Conservation (phyloP, 2,797 vertebrate species). For the Acropternis orthonyx region DNA sequence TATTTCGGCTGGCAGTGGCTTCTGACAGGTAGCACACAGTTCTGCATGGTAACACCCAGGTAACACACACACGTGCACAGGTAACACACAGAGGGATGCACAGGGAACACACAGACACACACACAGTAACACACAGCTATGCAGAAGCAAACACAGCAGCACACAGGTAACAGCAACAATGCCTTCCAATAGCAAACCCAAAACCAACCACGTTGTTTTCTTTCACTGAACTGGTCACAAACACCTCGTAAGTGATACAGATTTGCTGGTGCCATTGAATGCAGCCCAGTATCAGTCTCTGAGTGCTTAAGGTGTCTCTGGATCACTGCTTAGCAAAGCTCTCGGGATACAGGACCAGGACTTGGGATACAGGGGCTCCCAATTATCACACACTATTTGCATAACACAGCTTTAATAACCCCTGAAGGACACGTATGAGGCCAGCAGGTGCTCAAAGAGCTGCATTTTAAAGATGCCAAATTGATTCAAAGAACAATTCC, state of each 20-base stretch:
- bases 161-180: neutral
- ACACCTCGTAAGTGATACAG: neutral
- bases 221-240: neutral
- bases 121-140: neutral
- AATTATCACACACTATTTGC: neutral
- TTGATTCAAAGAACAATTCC: slow-evolving; percentile 31
- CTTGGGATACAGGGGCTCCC: neutral
- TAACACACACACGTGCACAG: neutral
- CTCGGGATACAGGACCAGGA: neutral
- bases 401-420: neutral
- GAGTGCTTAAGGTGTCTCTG: neutral
- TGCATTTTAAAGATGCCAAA: neutral
- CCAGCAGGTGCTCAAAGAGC: neutral
- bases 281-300: fast-evolving
- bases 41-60: neutral
- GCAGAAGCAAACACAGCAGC: neutral
- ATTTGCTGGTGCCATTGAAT: neutral
- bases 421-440: neutral
- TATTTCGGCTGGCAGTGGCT: neutral
- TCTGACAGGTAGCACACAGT: neutral
- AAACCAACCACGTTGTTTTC: neutral
- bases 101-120: neutral
- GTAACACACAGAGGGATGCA: neutral
- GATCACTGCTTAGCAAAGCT: neutral
- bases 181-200: neutral